Base-by-base conservation (phyloP, 2,888 invertebrate genomes). In the Scrobipalpa atriplicella region DNA sequence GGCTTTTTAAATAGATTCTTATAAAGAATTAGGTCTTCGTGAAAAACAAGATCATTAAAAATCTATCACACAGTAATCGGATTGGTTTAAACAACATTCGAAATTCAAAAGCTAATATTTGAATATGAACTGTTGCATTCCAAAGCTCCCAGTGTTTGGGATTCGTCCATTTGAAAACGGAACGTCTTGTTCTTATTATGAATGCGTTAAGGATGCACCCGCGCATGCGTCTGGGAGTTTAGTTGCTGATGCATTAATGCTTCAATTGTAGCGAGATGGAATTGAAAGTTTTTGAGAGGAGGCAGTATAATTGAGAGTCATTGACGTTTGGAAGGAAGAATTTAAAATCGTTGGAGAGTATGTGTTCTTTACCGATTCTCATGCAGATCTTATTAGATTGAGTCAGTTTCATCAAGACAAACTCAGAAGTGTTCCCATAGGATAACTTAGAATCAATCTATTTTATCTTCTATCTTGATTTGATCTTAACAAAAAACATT, bases 191-290 rank as follows among this genome's bases (percentile, higher is more conserved):
- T 90, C 87, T 89, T 90, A 87, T 89, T 90, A 85, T 87, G 89
- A 89, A 88, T 89, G 86, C 85, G 86, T 83, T 85, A 89, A 90
- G 90, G 91, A 91, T 90, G 90, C 90, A 86, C 87, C 80, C 83
- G 89, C 80, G 91, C 91, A 91, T 90, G 80, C 88, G 86, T 84
- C 89, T 82, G 88, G 87, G 87, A 91, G 89, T 91, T 92, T 92
- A 91, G 91, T 91, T 89, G 89, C 89, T 88, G 90, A 90, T 90
- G 92, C 92, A 91, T 92, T 91, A 90, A 91, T 90, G 87, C 85
- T 77, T 83, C 84, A 63, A 52, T 63, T 52, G 51, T 63, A 47
- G 51, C 29, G 18, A 47, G 21, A 21, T 11, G 63, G 52, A 38
- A 63, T 29, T 29, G 63, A 63, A 63, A 52, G 63, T 38, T 52